These are phyloP conservation scores for Oligia strigilis DNA, from an alignment of 2,888 invertebrate species.

Conservation along the genomic window DNA sequence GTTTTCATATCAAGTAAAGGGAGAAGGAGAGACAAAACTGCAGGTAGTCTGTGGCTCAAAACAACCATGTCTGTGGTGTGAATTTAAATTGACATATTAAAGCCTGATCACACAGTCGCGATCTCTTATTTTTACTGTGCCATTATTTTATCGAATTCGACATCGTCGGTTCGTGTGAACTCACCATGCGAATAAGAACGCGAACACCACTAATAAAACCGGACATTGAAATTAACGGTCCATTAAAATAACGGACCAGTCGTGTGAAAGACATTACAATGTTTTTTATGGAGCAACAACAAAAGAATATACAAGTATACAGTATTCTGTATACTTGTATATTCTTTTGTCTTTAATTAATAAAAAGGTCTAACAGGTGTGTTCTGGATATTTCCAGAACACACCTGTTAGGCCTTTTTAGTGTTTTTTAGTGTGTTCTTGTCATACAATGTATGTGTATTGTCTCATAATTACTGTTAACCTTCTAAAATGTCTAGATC, in stretches of 20 bases:
- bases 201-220: slow-evolving; percentile 24
- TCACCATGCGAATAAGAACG: slow-evolving; percentile 12
- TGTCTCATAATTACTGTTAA: neutral
- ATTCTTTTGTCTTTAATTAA: too few relatives aligned
- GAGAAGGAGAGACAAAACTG: neutral
- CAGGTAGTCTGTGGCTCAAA: neutral
- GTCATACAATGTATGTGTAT: neutral
- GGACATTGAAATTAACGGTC: slow-evolving; percentile 20
- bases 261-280: neutral
- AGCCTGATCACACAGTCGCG: neutral
- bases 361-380: too few relatives aligned
- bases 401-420: too few relatives aligned
- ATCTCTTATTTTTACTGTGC: slow-evolving; percentile 14
- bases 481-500: too few relatives aligned
- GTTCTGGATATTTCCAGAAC: too few relatives aligned
- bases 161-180: slow-evolving; percentile 9
- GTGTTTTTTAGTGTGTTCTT: neutral
- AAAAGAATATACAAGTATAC: neutral
- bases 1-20: neutral
- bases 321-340: too few relatives aligned
- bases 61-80: neutral
- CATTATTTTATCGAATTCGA: slow-evolving; percentile 25
- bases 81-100: slow-evolving; percentile 28
- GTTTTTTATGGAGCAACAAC: neutral
- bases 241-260: slow-evolving; percentile 12